Evolutionary conservation across 2,113 vertebrate genomes (phyloP).

Genomic region (Campylorhamphus procurvoides): DNA sequence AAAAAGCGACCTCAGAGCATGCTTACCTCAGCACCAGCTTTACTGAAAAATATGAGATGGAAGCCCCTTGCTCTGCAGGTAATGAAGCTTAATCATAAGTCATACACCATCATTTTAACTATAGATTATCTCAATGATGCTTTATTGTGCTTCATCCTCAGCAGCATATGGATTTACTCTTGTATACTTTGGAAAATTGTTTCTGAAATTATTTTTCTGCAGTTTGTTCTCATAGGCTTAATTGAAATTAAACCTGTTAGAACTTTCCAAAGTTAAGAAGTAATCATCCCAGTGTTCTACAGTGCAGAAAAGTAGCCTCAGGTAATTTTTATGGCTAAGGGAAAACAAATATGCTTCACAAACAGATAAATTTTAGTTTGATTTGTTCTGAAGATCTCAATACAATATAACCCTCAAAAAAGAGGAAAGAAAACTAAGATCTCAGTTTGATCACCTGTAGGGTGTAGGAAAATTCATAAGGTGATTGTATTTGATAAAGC

Average conservation of each 20-base stretch:
- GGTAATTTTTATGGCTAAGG: background rate
- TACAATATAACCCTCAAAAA: background rate
- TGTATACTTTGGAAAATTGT: slow-evolving; percentile 78
- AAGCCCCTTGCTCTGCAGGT: slow-evolving; percentile 99
- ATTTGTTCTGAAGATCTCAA: background rate
- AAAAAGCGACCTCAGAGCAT: slow-evolving; percentile 99
- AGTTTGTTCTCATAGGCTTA: slow-evolving; percentile 66
- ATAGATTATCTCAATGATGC: slow-evolving; percentile 81
- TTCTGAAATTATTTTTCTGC: slow-evolving; percentile 76
- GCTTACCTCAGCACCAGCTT: slow-evolving; percentile 97
- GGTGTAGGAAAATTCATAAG: background rate
- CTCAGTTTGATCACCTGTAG: background rate
- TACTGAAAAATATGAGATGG: slow-evolving; percentile 99
- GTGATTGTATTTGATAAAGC: background rate
- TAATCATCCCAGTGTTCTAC: slow-evolving; percentile 28
- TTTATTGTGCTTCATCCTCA: slow-evolving; percentile 84
- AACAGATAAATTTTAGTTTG: background rate
- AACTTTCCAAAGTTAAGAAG: slow-evolving; percentile 49
- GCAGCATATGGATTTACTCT: slow-evolving; percentile 78
- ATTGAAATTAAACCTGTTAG: slow-evolving; percentile 55
- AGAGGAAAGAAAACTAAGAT: background rate
- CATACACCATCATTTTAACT: slow-evolving; percentile 86
- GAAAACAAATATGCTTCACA: background rate
- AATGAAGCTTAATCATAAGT: slow-evolving; percentile 88
- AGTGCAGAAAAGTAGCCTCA: slow-evolving; percentile 12